Percentiles rank a stretch among this genome's conserved stretches.
phyloP scores from a whole-genome alignment of 2,888 invertebrate genomes.

The Sinopyrophorus schimmeli region DNA sequence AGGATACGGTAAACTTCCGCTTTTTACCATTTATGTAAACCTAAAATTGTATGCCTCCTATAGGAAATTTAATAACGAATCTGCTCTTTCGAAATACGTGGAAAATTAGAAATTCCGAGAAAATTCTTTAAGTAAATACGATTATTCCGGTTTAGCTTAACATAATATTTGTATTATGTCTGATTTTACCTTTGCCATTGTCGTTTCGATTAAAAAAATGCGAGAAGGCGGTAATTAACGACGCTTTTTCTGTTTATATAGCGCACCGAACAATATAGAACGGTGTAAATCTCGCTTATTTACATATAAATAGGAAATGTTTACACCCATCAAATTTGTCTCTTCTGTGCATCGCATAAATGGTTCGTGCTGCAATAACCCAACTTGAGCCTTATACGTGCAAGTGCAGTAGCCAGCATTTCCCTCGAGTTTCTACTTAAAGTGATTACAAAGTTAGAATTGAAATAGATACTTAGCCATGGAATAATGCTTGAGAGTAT shows the following conservation, averaged over 20 bases:
- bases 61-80: conserved; percentile 8
- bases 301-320: conserved; percentile 30
- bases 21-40: conserved; percentile 4
- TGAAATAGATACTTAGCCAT: conserved; percentile 22
- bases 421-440: conserved; percentile 23
- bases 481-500: conserved; percentile 26
- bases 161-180: conserved; percentile 14
- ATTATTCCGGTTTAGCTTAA: conserved; percentile 16
- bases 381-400: conserved; percentile 21
- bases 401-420: conserved; percentile 20
- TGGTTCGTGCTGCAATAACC: conserved; percentile 24
- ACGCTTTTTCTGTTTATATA: conserved; percentile 18
- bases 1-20: conserved; percentile 3
- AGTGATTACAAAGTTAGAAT: conserved; percentile 26
- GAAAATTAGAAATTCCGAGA: conserved; percentile 9
- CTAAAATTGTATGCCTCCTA: not conserved
- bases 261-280: conserved; percentile 20
- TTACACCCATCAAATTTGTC: conserved; percentile 32
- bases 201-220: conserved; percentile 22
- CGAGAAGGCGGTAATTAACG: conserved; percentile 23
- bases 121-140: conserved; percentile 17
- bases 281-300: conserved; percentile 24
- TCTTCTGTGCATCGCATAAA: conserved; percentile 26
- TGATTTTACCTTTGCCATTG: conserved; percentile 8
- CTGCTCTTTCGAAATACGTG: conserved; percentile 3